A percentile compares a stretch with the other conserved stretches of the same genome.
These are phyloP conservation scores for Aplocera efformata DNA, from an alignment of 2,888 invertebrate species.

Conservation along the genomic window DNA sequence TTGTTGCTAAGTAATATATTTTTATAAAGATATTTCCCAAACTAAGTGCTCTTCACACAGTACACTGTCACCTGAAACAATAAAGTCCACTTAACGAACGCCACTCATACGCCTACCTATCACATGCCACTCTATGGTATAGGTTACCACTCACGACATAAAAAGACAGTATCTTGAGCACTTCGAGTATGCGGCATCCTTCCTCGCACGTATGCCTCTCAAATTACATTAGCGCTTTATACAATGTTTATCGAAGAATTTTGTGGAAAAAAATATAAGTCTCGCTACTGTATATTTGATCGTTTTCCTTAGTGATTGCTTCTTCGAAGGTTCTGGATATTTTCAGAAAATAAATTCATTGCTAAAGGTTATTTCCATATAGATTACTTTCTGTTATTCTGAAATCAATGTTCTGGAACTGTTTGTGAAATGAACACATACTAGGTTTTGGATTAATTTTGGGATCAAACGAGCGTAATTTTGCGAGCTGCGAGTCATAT, in stretches of 20 bases:
- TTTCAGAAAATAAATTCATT: no score
- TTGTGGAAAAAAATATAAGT: constrained; percentile 1
- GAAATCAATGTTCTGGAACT: no score
- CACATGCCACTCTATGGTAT: constrained; percentile 16
- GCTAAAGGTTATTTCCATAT: no score
- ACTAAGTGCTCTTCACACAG: constrained; percentile 6
- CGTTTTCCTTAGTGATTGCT: constrained; percentile 1
- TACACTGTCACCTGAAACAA: constrained; percentile 15
- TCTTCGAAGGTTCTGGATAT: not conserved
- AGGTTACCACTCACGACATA: constrained; percentile 17
- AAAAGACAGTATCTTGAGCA: constrained; percentile 34
- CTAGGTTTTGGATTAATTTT: no score
- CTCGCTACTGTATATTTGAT: not conserved
- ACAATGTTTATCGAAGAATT: constrained; percentile 17
- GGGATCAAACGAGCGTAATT: no score
- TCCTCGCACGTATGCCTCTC: constrained; percentile 17
- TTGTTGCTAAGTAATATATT: not conserved
- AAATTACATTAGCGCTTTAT: constrained; percentile 24
- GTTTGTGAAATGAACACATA: no score
- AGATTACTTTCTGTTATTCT: no score
- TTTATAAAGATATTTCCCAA: constrained; percentile 1
- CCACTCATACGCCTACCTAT: not conserved
- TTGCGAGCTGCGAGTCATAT: no score
- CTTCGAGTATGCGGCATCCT: constrained; percentile 26
- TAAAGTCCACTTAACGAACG: constrained; percentile 5